Percentiles rank a stretch among this genome's conserved stretches.
phyloP scores from a whole-genome alignment of 2,113 vertebrate species.

The Rhabdornis inornatus region DNA sequence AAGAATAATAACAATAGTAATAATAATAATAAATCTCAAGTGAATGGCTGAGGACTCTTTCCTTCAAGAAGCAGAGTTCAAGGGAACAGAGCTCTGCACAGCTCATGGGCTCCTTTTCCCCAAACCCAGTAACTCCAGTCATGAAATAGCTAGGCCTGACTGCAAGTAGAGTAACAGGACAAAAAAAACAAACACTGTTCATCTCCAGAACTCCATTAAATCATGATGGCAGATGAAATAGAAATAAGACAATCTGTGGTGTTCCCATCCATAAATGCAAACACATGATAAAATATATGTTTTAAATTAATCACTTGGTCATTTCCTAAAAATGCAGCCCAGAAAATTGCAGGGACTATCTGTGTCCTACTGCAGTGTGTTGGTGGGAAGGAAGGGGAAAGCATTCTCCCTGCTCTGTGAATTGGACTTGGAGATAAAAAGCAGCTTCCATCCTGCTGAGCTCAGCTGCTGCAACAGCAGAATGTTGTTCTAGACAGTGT shows the following conservation, averaged over 20 bases:
- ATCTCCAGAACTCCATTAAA: not conserved
- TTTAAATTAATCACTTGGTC: not conserved
- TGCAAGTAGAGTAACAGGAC: not conserved
- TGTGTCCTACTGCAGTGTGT: not conserved
- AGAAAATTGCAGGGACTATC: not conserved
- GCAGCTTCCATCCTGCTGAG: not conserved
- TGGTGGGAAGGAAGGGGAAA: not conserved
- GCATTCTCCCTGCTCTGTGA: not conserved
- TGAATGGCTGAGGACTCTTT: not conserved
- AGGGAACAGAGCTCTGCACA: not conserved
- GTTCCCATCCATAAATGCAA: not conserved
- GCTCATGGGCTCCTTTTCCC: not conserved
- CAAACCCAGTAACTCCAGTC: not conserved
- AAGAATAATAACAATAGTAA: not conserved
- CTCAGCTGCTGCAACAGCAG: slow-evolving; percentile 21
- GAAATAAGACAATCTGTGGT: not conserved
- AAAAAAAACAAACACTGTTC: not conserved
- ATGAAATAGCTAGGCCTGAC: not conserved
- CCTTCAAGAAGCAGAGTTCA: not conserved
- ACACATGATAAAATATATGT: not conserved
- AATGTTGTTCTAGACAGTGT: not conserved
- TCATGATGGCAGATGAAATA: not conserved
- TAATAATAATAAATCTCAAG: not conserved
- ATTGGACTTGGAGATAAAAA: not conserved
- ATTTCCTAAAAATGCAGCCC: not conserved